Evolutionary conservation across 30 jellyfish, hydroid and myxozoan genomes (phyloP).

Genomic region (Calvadosia cruxmelitensis): DNA sequence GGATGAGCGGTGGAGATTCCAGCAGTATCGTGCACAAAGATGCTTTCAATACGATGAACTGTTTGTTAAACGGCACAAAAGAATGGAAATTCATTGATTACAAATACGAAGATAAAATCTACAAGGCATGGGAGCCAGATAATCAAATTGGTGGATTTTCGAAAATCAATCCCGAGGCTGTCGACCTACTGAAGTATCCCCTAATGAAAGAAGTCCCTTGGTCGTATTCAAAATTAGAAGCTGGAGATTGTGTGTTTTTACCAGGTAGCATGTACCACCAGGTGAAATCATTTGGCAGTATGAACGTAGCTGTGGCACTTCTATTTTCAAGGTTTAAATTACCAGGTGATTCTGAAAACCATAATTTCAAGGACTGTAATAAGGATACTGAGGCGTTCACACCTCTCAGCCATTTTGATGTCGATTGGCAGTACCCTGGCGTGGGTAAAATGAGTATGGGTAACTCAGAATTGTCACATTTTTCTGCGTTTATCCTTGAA

Average conservation of each 20-base stretch:
- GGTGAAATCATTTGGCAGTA: constrained; percentile 57
- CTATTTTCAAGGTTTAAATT: constrained; percentile 39
- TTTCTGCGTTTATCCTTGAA: background rate
- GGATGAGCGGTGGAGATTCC: constrained; percentile 81
- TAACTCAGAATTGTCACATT: constrained; percentile 32
- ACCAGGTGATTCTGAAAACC: background rate
- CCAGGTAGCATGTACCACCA: constrained; percentile 84
- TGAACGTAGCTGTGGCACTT: constrained; percentile 60
- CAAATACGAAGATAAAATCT: constrained; percentile 27
- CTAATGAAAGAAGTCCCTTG: constrained; percentile 54
- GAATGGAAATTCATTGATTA: constrained; percentile 57
- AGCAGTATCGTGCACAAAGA: constrained; percentile 70
- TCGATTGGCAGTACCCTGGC: constrained; percentile 74
- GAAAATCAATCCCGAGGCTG: constrained; percentile 48
- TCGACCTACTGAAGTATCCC: constrained; percentile 29
- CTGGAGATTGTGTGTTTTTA: constrained; percentile 73
- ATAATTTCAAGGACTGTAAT: constrained; percentile 28
- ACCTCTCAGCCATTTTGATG: constrained; percentile 21
- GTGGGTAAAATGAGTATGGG: constrained; percentile 72
- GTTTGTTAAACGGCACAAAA: constrained; percentile 67
- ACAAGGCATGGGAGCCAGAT: constrained; percentile 26
- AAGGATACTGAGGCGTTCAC: constrained; percentile 9
- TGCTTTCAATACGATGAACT: constrained; percentile 68
- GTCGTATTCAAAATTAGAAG: constrained; percentile 37
- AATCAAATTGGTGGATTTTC: constrained; percentile 46